These are phyloP conservation scores for Drosophila quasianomalipes DNA, from an alignment of 2,888 invertebrate genomes.

Conservation along the genomic window DNA sequence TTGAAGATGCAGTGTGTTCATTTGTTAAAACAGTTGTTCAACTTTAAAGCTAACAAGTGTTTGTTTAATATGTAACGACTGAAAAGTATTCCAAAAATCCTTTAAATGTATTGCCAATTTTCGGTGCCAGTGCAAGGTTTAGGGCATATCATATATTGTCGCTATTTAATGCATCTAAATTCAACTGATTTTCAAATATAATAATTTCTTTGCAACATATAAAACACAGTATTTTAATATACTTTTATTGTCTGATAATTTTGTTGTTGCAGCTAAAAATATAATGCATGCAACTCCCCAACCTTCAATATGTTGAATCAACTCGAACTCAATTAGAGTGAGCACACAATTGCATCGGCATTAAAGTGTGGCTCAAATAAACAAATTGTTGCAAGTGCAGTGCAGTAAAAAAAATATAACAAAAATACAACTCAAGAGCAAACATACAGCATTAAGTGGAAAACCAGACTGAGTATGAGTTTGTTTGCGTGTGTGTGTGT, in stretches of 20 bases:
- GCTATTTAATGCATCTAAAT: not conserved
- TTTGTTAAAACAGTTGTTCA: not conserved
- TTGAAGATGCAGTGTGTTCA: not conserved
- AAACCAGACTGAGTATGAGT: not conserved
- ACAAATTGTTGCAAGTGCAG: constrained; percentile 34
- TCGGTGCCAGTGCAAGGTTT: too few relatives aligned
- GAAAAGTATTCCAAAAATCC: not conserved
- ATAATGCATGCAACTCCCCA: not conserved
- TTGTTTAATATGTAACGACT: too few relatives aligned
- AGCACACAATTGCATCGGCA: constrained; percentile 36
- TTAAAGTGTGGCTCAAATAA: constrained; percentile 16
- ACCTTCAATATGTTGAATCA: constrained; percentile 27
- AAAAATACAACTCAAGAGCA: constrained; percentile 25
- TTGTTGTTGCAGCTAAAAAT: not conserved
- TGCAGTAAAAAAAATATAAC: constrained; percentile 22
- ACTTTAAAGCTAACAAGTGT: too few relatives aligned
- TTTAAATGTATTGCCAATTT: not conserved
- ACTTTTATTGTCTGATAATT: not conserved
- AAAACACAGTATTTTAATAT: not conserved
- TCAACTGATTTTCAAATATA: not conserved
- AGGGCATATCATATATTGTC: not conserved
- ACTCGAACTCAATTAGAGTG: constrained; percentile 46
- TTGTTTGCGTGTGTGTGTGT: constrained; percentile 6
- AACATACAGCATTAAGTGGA: constrained; percentile 32
- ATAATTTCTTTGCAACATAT: not conserved